These are phyloP conservation scores for Bubo blakistoni DNA, from an alignment of 2,113 vertebrate genomes.

Conservation along the genomic window DNA sequence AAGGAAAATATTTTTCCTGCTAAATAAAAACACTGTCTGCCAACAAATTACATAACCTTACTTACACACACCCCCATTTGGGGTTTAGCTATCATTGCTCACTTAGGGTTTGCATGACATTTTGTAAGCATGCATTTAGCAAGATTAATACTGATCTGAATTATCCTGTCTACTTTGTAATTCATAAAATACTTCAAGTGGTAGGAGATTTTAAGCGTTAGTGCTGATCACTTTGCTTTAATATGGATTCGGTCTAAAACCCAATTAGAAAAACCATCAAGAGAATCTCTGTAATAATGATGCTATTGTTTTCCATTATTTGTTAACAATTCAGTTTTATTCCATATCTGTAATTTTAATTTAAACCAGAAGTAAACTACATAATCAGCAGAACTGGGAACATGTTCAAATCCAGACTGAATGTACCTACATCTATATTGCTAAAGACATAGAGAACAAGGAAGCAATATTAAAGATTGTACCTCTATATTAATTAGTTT, in stretches of 20 bases:
- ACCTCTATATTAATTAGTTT: neutral
- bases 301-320: neutral
- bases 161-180: neutral
- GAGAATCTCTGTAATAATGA: neutral
- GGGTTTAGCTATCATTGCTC: neutral
- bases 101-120: neutral
- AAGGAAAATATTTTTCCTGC: neutral
- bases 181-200: neutral
- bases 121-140: neutral
- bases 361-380: neutral
- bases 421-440: neutral
- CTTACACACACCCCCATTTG: neutral
- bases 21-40: neutral
- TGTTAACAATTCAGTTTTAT: neutral
- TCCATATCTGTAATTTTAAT: neutral
- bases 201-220: neutral
- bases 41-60: neutral
- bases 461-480: neutral
- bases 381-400: neutral
- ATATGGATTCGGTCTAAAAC: neutral
- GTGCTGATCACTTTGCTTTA: neutral
- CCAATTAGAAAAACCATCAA: neutral
- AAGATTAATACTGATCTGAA: neutral
- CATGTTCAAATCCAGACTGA: neutral
- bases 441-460: neutral